phyloP scores from a whole-genome alignment of 2,113 vertebrate genomes.

The Melanerpes aurifrons region DNA sequence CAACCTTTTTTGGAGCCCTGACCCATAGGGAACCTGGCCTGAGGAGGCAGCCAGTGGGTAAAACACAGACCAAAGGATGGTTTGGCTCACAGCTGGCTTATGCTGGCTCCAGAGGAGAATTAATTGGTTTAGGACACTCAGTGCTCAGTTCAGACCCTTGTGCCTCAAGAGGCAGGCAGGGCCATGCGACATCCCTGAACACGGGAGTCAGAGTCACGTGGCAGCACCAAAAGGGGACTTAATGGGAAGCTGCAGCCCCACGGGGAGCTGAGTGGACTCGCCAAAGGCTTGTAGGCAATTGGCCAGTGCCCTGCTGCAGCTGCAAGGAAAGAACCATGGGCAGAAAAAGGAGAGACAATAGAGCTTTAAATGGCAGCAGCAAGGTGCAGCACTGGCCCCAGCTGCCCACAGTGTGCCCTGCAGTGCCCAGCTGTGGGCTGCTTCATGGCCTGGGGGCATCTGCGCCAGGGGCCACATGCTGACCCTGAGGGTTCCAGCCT shows the following conservation, averaged over 20 bases:
- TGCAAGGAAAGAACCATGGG: not conserved
- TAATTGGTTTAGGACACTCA: not conserved
- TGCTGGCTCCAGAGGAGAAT: not conserved
- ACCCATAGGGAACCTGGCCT: fast-evolving
- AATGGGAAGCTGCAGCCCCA: not conserved
- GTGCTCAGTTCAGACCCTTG: not conserved
- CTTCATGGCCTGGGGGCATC: not conserved
- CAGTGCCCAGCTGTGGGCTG: not conserved
- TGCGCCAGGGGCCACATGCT: fast-evolving
- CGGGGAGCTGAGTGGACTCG: fast-evolving
- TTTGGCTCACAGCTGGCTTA: not conserved
- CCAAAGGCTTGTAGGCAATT: not conserved
- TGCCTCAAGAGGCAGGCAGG: fast-evolving
- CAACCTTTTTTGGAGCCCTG: not conserved
- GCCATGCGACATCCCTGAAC: not conserved
- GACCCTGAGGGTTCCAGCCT: not conserved
- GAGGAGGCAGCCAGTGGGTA: fast-evolving
- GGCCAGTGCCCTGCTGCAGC: not conserved
- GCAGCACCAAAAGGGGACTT: not conserved
- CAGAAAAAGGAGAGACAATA: not conserved
- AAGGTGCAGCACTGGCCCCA: not conserved
- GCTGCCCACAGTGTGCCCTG: not conserved
- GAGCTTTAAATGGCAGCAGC: not conserved
- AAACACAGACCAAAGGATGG: not conserved
- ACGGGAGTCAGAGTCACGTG: not conserved